Conservation (phyloP, 92 coral and sea anemone species). For the Porites evermanni region DNA sequence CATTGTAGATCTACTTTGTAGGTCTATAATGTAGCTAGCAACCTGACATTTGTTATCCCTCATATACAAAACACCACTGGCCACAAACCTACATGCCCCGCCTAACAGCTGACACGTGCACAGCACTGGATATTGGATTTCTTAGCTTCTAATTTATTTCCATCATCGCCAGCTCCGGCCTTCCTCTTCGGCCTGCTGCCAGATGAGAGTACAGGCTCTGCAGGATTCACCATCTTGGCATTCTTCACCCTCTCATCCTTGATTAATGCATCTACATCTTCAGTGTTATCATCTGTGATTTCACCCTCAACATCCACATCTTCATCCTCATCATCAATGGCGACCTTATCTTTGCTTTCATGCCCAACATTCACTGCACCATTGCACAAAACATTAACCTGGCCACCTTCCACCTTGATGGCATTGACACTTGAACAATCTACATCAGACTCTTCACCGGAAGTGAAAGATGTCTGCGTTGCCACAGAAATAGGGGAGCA, state of each 20-base stretch:
- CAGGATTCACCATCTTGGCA: slow-evolving; percentile 14
- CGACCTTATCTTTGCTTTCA: slow-evolving; percentile 26
- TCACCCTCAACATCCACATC: slow-evolving; percentile 60
- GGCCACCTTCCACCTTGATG: background rate
- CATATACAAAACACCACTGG: slow-evolving; percentile 7
- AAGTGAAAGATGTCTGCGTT: slow-evolving; percentile 86
- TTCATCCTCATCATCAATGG: slow-evolving; percentile 77
- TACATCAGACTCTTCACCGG: slow-evolving; percentile 52
- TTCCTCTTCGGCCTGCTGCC: slow-evolving; percentile 44
- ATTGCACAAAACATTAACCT: slow-evolving; percentile 5
- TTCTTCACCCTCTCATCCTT: slow-evolving; percentile 22
- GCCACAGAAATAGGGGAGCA: slow-evolving; percentile 93
- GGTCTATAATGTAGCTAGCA: background rate
- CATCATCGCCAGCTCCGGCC: slow-evolving; percentile 63
- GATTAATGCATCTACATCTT: slow-evolving; percentile 37
- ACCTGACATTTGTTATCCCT: background rate
- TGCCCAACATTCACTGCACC: background rate
- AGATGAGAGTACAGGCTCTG: slow-evolving; percentile 22
- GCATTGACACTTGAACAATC: background rate
- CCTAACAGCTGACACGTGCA: slow-evolving; percentile 85
- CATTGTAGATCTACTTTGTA: slow-evolving; percentile 1
- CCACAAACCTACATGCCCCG: background rate
- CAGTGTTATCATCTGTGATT: slow-evolving; percentile 43
- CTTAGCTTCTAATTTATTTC: slow-evolving; percentile 70
- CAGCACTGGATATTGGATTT: slow-evolving; percentile 85